Evolutionary conservation across 1,140 invertebrate species (phyloP), one percentile per base, ranked within the genome.

Genomic region (Contarinia nasturtii): DNA sequence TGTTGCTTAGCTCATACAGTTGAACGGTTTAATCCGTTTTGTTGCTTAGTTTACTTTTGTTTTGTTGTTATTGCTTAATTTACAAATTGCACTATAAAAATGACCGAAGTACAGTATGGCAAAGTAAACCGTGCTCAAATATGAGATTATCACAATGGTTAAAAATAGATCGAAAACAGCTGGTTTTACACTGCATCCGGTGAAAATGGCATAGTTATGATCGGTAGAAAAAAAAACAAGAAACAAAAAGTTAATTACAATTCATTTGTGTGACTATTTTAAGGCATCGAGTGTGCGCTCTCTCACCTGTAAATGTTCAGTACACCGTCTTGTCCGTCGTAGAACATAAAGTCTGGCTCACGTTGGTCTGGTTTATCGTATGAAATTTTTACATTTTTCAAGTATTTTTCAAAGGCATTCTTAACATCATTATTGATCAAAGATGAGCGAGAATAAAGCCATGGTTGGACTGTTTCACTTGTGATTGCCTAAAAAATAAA

Each of bases 91-190:
- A 12, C 61, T 59, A 51, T 76, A 79, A 47, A 77, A 65, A 0
- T 57, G 50, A 10, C 79, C 72, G 55, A 84, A 82, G 50, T 78
- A 75, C 59, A 85, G 80, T 43, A 93, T 77, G 42, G 79, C 68
- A 41, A 90, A 71, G 64, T 94, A 97, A 11, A 95, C 72, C 7
- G 79, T 51, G 33, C 72, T 72, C 42, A 97, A 70, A 63, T 97
- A 98, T 8, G 75, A 66, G 34, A 78, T 69, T 58, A 97, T 95
- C 27, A 77, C 75, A 48, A 88, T 58, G 8, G 90, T 93, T 2
- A 97, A 72, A 52, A 97, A 82, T 36, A 98, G 76, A 74, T 98
- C 93, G 70, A 98, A 98, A 41, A 96, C 78, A 20, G 93, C 92
- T 52, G 93, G 93, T 61, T 97, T 98, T 5, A 97, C 92, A 67